A percentile compares a stretch with the other conserved stretches of the same genome.
These are phyloP conservation scores for Lacerta agilis DNA, from an alignment of 2,797 vertebrate genomes.

Conservation along the genomic window DNA sequence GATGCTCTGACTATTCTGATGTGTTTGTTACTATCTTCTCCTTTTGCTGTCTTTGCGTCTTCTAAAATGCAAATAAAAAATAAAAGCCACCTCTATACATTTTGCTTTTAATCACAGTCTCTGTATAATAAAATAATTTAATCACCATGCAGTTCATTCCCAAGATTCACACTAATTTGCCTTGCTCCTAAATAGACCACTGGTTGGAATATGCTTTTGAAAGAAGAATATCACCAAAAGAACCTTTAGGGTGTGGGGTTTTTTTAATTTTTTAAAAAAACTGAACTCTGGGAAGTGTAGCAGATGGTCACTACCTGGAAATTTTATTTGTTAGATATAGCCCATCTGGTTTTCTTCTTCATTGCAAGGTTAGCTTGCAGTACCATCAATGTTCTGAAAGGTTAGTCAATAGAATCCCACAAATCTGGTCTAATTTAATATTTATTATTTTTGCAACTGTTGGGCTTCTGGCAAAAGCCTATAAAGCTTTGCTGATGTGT, in stretches of 20 bases:
- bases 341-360: conserved; percentile 77
- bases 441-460: conserved; percentile 71
- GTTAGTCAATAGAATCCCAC: conserved; percentile 70
- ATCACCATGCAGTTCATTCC: conserved; percentile 34
- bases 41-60: conserved; percentile 14
- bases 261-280: conserved; percentile 59
- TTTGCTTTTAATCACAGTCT: background rate
- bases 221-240: conserved; percentile 59
- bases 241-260: conserved; percentile 56
- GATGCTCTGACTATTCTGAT: background rate
- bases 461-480: conserved; percentile 69
- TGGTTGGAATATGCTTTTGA: conserved; percentile 37
- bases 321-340: conserved; percentile 75
- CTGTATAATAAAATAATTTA: conserved; percentile 12
- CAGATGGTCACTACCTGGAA: conserved; percentile 80
- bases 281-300: conserved; percentile 70
- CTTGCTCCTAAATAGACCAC: conserved; percentile 44
- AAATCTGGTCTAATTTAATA: conserved; percentile 68
- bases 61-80: conserved; percentile 39
- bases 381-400: conserved; percentile 75
- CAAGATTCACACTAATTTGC: conserved; percentile 34
- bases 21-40: background rate
- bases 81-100: conserved; percentile 13
- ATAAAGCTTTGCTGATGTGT: conserved; percentile 67
- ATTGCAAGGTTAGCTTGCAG: conserved; percentile 65